Evolutionary conservation across 1,140 invertebrate genomes (phyloP).

Genomic region (Diachasmimorpha longicaudata): DNA sequence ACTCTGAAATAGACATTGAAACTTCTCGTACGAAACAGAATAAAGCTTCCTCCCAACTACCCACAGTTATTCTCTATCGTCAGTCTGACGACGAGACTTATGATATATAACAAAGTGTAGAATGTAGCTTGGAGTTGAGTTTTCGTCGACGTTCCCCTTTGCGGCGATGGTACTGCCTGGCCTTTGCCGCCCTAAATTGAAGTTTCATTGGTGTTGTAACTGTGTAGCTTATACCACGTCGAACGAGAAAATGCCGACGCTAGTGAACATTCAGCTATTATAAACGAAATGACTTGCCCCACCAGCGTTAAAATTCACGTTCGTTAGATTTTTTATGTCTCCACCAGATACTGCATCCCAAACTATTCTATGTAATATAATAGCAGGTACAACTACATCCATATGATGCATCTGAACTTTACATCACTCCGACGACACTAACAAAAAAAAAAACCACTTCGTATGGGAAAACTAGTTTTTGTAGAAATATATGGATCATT

Average conservation of each 20-base stretch:
- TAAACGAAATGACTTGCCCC: background rate
- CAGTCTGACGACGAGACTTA: background rate
- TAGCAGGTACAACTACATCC: background rate
- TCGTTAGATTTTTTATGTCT: background rate
- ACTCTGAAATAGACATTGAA: background rate
- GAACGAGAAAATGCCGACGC: slow-evolving; percentile 1
- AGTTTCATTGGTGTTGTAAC: slow-evolving; percentile 14
- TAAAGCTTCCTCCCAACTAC: background rate
- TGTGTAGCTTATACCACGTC: background rate
- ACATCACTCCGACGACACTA: background rate
- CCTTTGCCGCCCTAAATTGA: slow-evolving; percentile 23
- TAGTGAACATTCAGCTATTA: slow-evolving; percentile 4
- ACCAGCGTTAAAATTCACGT: background rate
- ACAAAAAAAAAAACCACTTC: too few relatives aligned
- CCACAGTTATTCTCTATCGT: background rate
- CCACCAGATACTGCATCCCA: background rate
- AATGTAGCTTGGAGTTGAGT: background rate
- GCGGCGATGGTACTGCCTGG: slow-evolving; percentile 22
- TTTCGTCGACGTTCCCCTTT: slow-evolving; percentile 15
- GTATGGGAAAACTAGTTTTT: too few relatives aligned
- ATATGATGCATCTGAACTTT: background rate
- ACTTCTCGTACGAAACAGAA: background rate
- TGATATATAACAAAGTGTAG: slow-evolving; percentile 3
- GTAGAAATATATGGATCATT: too few relatives aligned
- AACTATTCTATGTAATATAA: background rate